These are phyloP conservation scores for Macquaria ambigua DNA, from an alignment of 2,113 vertebrate species.

Conservation along the genomic window DNA sequence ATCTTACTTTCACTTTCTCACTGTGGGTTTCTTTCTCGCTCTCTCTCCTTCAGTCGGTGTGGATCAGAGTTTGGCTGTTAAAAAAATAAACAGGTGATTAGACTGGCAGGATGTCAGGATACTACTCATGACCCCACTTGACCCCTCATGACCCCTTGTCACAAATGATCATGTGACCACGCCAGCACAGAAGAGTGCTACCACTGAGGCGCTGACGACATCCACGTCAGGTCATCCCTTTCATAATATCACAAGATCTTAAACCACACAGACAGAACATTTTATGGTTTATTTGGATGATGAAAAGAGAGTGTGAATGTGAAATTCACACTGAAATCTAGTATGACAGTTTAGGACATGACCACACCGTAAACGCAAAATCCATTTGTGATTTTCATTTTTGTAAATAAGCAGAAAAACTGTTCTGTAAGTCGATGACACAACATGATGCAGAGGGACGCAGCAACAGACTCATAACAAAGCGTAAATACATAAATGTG, in stretches of 20 bases:
- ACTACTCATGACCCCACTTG: conserved; percentile 85
- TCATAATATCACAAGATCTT: background rate
- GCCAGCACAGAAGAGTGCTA: background rate
- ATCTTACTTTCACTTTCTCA: conserved; percentile 63
- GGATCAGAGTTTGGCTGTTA: conserved; percentile 62
- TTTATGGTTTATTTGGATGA: background rate
- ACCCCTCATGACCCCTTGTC: conserved; percentile 83
- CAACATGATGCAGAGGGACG: background rate
- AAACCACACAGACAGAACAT: background rate
- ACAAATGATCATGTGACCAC: conserved; percentile 84
- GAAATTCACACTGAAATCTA: conserved; percentile 11
- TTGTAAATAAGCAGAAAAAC: background rate
- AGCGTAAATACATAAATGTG: background rate
- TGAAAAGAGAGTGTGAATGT: background rate
- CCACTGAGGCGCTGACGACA: background rate
- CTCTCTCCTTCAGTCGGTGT: conserved; percentile 14
- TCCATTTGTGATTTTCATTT: background rate
- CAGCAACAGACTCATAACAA: background rate
- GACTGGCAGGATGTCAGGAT: conserved; percentile 82
- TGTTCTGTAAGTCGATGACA: background rate
- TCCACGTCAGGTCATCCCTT: conserved; percentile 14
- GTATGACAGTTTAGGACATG: background rate
- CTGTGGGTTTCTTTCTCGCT: conserved; percentile 7
- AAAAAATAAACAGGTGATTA: conserved; percentile 83
- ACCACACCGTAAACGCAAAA: background rate